Conservation (phyloP, 2,888 invertebrate species). For the Yponomeuta sedellus region DNA sequence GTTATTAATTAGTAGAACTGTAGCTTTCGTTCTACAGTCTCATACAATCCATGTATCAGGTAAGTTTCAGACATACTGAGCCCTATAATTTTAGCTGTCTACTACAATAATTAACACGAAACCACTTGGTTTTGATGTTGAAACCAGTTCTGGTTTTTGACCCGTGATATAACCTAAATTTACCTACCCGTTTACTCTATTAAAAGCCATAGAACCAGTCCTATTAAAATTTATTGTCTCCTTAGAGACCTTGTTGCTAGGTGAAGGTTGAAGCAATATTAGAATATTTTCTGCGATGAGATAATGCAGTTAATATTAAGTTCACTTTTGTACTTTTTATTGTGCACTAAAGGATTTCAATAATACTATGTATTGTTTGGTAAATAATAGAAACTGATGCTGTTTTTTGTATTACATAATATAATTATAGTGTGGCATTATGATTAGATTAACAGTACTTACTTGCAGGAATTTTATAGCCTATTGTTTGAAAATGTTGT, state of each 20-base stretch:
- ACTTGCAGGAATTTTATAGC: too few species aligned
- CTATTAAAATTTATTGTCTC: neutral
- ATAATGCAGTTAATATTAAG: too few species aligned
- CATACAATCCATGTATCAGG: conserved; percentile 21
- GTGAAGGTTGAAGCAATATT: neutral
- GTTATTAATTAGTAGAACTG: conserved; percentile 43
- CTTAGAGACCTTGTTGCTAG: neutral
- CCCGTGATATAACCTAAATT: neutral
- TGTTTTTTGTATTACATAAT: too few species aligned
- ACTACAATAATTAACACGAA: neutral
- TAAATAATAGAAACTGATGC: too few species aligned
- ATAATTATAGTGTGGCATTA: too few species aligned
- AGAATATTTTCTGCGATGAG: neutral
- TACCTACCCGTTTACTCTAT: neutral
- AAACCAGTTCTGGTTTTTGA: neutral
- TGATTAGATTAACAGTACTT: too few species aligned
- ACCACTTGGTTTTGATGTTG: neutral
- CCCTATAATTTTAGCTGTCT: neutral
- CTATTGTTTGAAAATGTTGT: too few species aligned
- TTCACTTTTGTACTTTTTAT: too few species aligned
- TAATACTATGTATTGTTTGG: too few species aligned
- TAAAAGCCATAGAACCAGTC: neutral
- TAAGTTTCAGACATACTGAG: neutral
- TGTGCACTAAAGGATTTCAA: too few species aligned
- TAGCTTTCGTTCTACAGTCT: conserved; percentile 37